A percentile compares a stretch with the other conserved stretches of the same genome.
These are phyloP conservation scores for Caenorhabditis wallacei DNA, from an alignment of 2,888 invertebrate species.

Conservation along the genomic window DNA sequence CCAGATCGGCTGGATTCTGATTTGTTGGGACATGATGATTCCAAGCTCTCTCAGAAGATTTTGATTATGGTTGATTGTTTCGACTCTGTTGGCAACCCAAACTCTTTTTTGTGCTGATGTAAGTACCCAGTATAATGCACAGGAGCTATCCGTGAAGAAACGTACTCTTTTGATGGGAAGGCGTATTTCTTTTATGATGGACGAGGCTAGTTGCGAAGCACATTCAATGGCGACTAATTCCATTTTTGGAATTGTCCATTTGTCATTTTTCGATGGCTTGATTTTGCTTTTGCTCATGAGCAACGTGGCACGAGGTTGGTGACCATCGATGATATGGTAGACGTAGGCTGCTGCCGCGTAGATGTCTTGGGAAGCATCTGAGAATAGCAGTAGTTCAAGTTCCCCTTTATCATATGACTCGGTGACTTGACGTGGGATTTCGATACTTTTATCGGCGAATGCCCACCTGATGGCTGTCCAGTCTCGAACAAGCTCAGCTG, in stretches of 20 bases:
- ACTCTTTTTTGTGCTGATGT: background rate
- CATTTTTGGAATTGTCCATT: slow-evolving; percentile 23
- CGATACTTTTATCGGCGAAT: background rate
- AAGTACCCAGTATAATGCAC: slow-evolving; percentile 1
- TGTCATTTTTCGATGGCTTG: background rate
- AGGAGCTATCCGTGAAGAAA: background rate
- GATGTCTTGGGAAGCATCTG: slow-evolving; percentile 28
- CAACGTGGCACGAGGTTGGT: slow-evolving; percentile 33
- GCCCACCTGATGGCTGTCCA: background rate
- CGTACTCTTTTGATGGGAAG: background rate
- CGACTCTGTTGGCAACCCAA: slow-evolving; percentile 5
- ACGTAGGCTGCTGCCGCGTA: slow-evolving; percentile 4
- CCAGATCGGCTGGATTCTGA: slow-evolving; percentile 79
- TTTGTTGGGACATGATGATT: slow-evolving; percentile 66
- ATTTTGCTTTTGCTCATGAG: slow-evolving; percentile 68
- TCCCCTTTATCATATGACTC: background rate
- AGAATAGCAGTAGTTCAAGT: slow-evolving; percentile 11
- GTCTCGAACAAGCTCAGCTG: background rate
- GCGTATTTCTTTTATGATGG: background rate
- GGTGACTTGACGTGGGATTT: slow-evolving; percentile 1
- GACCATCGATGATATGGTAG: slow-evolving; percentile 11
- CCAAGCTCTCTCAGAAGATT: background rate
- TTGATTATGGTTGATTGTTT: background rate
- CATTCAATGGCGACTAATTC: slow-evolving; percentile 7
- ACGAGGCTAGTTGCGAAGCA: background rate